A percentile compares a stretch with the other conserved stretches of the same genome.
Evolutionary conservation across 2,797 vertebrate species (phyloP).

Genomic region (Taeniopygia guttata): DNA sequence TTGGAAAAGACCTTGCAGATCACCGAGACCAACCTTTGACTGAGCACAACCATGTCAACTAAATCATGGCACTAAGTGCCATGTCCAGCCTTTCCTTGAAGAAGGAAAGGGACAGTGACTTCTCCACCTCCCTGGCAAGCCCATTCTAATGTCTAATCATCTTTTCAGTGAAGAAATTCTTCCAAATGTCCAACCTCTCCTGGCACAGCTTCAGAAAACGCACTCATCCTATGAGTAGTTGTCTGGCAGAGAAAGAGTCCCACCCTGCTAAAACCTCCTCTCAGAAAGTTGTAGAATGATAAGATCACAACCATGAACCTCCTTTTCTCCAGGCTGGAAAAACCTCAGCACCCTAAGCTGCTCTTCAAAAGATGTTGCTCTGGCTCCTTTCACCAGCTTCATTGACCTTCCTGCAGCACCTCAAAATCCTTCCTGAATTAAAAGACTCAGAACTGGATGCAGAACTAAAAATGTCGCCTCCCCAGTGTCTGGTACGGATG

Average conservation of each 20-base stretch:
- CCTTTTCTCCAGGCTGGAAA: not conserved
- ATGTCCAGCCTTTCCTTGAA: not conserved
- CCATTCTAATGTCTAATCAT: not conserved
- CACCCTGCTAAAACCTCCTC: not conserved
- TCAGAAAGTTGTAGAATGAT: not conserved
- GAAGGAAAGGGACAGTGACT: too few species aligned
- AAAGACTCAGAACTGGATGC: not conserved
- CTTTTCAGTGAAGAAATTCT: not conserved
- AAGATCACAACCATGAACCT: not conserved
- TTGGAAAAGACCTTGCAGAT: not conserved
- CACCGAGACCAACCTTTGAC: not conserved
- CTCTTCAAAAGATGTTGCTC: not conserved
- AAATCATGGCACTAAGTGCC: not conserved
- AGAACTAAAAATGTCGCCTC: accelerated
- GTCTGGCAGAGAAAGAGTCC: accelerated
- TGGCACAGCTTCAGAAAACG: accelerated
- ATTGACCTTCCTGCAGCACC: not conserved
- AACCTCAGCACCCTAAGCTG: not conserved
- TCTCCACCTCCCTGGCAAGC: not conserved
- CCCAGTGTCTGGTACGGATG: accelerated
- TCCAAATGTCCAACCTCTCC: not conserved
- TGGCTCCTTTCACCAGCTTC: not conserved
- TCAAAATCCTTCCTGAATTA: not conserved
- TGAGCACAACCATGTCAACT: not conserved
- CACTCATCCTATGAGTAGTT: not conserved